Base-by-base conservation (phyloP, 1,140 invertebrate genomes). In the Pseudobourletiella spinata region DNA sequence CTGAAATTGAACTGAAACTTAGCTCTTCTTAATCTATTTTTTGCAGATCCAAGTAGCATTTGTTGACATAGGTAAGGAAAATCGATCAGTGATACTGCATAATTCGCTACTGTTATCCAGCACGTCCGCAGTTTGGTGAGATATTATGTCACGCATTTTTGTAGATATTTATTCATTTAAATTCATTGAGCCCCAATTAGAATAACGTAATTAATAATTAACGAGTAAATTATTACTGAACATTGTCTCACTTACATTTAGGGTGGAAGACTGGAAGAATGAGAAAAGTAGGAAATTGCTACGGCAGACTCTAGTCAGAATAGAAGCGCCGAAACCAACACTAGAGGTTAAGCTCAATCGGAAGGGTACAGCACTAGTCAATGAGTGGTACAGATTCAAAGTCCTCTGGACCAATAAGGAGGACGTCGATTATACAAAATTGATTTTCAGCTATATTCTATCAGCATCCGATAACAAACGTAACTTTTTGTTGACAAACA, bases 371-470 rank as follows among this genome's bases (percentile, higher is more conserved):
- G 63, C 66, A 8, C 63, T 74, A 28, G 57, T 69, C 4, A 68
- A 70, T 59, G 72, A 73, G 54, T 71, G 69, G 68, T 65, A 72
- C 28, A 67, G 64, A n/a, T 52, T 72, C 1, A 30, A 35, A 2
- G 43, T 72, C 15, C 25, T 57, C 1, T 59, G 70, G 46, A 66
- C 52, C 0, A 72, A 72, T 50, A 58, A 25, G 8, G 71, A 72
- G 52, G 39, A 57, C 4, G 30, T 35, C 24, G 46, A 63, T 8
- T 64, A 64, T 15, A 57, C 2, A 20, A 55, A 35, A 62, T 3
- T 60, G 60, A 26, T 51, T 71, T 51, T 32, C 35, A 28, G 20
- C 56, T 20, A 51, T 42, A 24, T 63, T 42, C 43, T 39, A 28
- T 66, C 35, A 22, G 39, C 0, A 11, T 16, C 59, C 4, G 59